Percentiles rank a stretch among this genome's conserved stretches.
phyloP scores from a whole-genome alignment of 2,113 vertebrate species.

The Phyllostomus discolor region DNA sequence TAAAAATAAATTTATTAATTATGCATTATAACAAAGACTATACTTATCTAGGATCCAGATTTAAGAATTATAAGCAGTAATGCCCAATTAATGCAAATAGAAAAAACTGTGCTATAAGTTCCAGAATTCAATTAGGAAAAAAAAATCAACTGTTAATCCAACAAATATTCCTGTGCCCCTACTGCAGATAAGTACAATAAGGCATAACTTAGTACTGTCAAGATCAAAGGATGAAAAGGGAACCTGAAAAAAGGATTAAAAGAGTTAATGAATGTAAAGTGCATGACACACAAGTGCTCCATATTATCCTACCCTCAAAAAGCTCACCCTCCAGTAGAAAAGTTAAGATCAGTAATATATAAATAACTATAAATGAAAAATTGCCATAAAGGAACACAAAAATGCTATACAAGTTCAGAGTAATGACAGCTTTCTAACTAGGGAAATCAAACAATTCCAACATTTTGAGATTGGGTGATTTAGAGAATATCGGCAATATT shows the following conservation, averaged over 20 bases:
- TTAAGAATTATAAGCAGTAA: neutral
- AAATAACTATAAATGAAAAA: neutral
- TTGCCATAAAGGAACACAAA: neutral
- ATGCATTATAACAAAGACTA: neutral
- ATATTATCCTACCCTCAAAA: neutral
- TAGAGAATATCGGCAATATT: neutral
- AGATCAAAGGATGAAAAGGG: neutral
- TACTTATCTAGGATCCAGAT: slow-evolving; percentile 13
- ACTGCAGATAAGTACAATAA: neutral
- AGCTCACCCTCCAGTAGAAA: neutral
- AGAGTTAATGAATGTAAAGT: neutral
- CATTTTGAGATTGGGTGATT: neutral
- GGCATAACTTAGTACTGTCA: neutral
- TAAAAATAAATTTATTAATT: neutral
- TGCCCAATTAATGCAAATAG: neutral
- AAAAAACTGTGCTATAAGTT: neutral
- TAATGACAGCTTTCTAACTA: slow-evolving; percentile 14
- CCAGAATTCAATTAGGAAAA: neutral
- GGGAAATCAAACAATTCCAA: neutral
- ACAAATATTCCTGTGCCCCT: neutral
- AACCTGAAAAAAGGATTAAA: neutral
- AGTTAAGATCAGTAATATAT: neutral
- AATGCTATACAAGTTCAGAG: neutral
- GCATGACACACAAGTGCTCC: neutral
- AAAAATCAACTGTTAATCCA: neutral